A percentile compares a stretch with the other conserved stretches of the same genome.
Conservation (phyloP, 1,140 invertebrate genomes). For the Cyclargus thomasi region DNA sequence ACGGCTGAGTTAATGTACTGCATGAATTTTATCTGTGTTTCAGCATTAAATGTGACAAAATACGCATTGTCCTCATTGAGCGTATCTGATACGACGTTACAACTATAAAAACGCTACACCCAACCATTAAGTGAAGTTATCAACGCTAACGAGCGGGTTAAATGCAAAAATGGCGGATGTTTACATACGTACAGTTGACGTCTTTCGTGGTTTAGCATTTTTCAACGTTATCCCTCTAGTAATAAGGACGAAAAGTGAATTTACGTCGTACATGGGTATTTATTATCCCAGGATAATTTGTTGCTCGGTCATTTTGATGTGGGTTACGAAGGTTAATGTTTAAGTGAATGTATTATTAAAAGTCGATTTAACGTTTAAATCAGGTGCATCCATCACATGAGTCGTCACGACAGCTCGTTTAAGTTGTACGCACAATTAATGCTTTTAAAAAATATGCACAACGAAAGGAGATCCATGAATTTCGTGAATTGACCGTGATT, state of each 20-base stretch:
- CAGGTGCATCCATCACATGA: not conserved
- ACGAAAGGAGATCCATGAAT: too few relatives aligned
- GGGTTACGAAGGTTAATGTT: conserved; percentile 9
- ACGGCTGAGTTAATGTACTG: not conserved
- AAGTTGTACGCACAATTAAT: not conserved
- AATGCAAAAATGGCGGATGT: conserved; percentile 13
- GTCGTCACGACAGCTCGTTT: not conserved
- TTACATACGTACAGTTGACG: not conserved
- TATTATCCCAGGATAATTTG: not conserved
- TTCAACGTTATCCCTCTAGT: not conserved
- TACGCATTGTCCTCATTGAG: not conserved
- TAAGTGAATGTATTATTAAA: not conserved
- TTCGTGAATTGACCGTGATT: too few relatives aligned
- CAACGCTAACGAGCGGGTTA: conserved; percentile 4
- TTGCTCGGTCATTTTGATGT: not conserved
- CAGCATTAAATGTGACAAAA: not conserved
- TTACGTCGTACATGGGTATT: not conserved
- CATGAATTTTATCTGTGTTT: not conserved
- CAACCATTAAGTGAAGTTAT: conserved; percentile 14
- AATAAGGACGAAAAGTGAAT: not conserved
- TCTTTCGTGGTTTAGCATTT: not conserved
- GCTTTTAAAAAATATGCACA: too few relatives aligned
- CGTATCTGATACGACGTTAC: not conserved
- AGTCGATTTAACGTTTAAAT: not conserved
- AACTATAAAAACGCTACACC: conserved; percentile 5